Evolutionary conservation across 1,140 invertebrate genomes (phyloP).

Genomic region (Archivesica marissinica): DNA sequence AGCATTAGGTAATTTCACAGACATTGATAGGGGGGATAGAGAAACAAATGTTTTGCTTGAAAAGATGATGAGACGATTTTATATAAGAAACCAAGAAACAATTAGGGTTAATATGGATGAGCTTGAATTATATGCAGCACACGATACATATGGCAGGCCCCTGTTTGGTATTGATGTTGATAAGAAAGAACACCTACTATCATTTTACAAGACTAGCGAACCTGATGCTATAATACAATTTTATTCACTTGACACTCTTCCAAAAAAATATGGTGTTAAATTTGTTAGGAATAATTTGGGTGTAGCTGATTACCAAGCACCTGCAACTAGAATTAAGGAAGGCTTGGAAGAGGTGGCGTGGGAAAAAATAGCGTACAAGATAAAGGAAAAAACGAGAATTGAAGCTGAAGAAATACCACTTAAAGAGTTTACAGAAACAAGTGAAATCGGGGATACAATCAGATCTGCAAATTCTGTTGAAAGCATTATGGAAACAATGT

Average conservation of each 20-base stretch:
- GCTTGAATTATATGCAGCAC: background rate
- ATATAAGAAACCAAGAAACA: background rate
- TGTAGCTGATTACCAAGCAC: background rate
- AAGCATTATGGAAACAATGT: too few relatives aligned
- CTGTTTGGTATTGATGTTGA: background rate
- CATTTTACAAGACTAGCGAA: background rate
- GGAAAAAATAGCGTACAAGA: too few relatives aligned
- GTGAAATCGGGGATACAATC: too few relatives aligned
- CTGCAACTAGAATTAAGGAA: constrained; percentile 9
- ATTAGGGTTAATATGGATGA: background rate
- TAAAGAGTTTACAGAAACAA: too few relatives aligned
- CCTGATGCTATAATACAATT: too few relatives aligned
- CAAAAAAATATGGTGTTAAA: background rate
- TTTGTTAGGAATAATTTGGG: background rate
- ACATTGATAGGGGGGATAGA: background rate
- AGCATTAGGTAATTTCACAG: too few relatives aligned
- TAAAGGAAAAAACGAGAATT: background rate
- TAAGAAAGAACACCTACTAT: background rate
- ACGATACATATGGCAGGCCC: background rate
- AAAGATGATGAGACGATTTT: background rate
- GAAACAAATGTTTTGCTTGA: background rate
- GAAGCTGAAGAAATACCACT: background rate
- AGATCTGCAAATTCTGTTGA: too few relatives aligned
- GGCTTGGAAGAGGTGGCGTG: background rate
- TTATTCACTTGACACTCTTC: constrained; percentile 14